Evolutionary conservation across 2,113 vertebrate genomes (phyloP), one percentile per base, ranked within the genome.

Genomic region (Promerops cafer): DNA sequence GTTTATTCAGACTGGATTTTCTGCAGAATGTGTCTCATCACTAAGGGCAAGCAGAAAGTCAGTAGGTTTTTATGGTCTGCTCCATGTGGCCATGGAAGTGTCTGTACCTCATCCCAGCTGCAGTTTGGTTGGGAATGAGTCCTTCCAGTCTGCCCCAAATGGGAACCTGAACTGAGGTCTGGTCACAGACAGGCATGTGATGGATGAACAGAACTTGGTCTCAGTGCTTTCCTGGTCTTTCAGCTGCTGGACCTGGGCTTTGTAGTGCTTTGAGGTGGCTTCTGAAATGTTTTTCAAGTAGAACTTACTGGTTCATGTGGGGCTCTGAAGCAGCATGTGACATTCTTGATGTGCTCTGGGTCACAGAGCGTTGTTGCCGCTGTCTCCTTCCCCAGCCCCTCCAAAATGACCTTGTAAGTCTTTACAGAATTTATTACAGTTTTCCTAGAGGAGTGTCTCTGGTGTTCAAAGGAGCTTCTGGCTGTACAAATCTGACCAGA

Each of bases 351-450:
- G 56, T 82, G 52, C 30, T 86, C 39, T 47, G 33, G 30, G 20
- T 50, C 53, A 80, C 5, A 3, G 60, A 9, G 40, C 0, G 0
- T 30, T 87, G 35, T 44, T 84, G 1, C 45, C 2, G 6, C 24
- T n/a, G 11, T 33, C 37, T 80, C 39, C 49, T 72, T 78, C 61
- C 61, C 18, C 72, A 89, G 45, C 72, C 78, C 53, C 20, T 91
- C 42, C 63, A 74, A 52, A 49, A 21, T 68, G 60, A 16, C 23
- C 5, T 10, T 14, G 0, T 2, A 61, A 35, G 4, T 27, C n/a
- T n/a, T 54, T 27, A 47, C 40, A 77, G 66, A 45, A 52, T 69
- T 69, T 47, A 18, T 28, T 57, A 7, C 6, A 7, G 26, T 13
- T 83, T 63, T 57, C 30, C 57, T 45, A 22, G 68, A 45, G 47